phyloP scores from a whole-genome alignment of 1,140 invertebrate genomes.

The Leptonema lineaticorne region DNA sequence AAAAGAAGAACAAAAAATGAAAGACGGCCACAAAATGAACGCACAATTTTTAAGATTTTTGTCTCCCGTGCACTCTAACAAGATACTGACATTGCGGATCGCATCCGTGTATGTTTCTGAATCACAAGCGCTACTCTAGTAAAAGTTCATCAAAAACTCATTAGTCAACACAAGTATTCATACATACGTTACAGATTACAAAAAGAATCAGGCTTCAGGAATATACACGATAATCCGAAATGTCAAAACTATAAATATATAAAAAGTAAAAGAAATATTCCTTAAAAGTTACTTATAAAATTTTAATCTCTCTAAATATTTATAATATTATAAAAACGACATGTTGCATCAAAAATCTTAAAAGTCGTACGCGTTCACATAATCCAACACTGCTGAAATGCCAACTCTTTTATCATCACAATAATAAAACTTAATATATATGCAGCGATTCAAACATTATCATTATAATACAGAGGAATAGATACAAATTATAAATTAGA shows the following conservation, averaged over 20 bases:
- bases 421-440: slow-evolving; percentile 43
- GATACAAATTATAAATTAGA: slow-evolving; percentile 43
- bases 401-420: slow-evolving; percentile 34
- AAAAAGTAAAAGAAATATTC: slow-evolving; percentile 13
- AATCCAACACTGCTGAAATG: slow-evolving; percentile 4
- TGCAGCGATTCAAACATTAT: slow-evolving; percentile 42
- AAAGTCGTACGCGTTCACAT: slow-evolving; percentile 16
- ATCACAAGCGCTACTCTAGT: not conserved
- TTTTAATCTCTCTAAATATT: slow-evolving; percentile 32
- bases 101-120: not conserved
- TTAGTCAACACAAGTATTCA: too few relatives aligned
- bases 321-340: slow-evolving; percentile 24
- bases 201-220: not conserved
- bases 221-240: slow-evolving; percentile 17
- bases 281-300: slow-evolving; percentile 15
- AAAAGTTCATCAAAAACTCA: too few relatives aligned
- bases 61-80: not conserved
- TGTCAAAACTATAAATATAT: slow-evolving; percentile 18
- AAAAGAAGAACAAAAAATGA: too few relatives aligned
- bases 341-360: slow-evolving; percentile 26
- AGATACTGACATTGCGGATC: slow-evolving; percentile 11
- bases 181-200: too few relatives aligned
- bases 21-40: slow-evolving; percentile 8
- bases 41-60: slow-evolving; percentile 27
- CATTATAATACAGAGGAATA: slow-evolving; percentile 43